Base-by-base conservation (phyloP, 2,797 vertebrate species). In the Sebastiscus tertius region DNA sequence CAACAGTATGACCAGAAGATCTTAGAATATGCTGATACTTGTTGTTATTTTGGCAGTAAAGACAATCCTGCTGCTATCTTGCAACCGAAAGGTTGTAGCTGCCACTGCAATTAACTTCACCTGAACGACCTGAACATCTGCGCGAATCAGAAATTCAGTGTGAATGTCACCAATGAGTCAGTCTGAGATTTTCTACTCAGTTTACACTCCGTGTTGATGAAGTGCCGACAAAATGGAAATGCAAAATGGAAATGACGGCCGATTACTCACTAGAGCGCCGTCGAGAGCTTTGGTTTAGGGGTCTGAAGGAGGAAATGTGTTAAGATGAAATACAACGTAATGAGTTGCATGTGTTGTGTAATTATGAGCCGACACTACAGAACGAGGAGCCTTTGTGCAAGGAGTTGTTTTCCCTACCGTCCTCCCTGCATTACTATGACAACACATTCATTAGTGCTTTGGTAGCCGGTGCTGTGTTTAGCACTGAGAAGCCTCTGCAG, bases 391-490 rank as follows among this genome's bases (percentile, higher is more conserved):
- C 87, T 93, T 89, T 91, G 88, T 92, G 83, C 75, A 82, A 87
- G 85, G 90, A 91, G 88, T 93, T 93, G 89, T 93, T 95, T 93
- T 94, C 91, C 87, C 87, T 68, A 75, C 89, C 92, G 71, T 92
- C 89, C 92, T 91, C 89, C 76, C 88, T 89, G 83, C 82, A 95
- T 96, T 95, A 95, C 96, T 96, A 96, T 96, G 95, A 96, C 95
- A 96, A 96, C 95, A 94, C 79, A 70, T 94, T 96, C 93, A 93
- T 93, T 92, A 90, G 89, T 79, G 83, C 89, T 86, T 90, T 87
- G 88, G 87, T 92, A 90, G 90, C 81, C 85, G 27, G 72, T 79
- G 88, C 92, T 83, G 81, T 91, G 90, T 88, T 92, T 84, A 89
- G 87, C 88, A 79, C 76, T 22, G 87, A 92, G 81, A 89, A 91